Evolutionary conservation across 2,797 vertebrate genomes (phyloP).

Genomic region (Smutsia gigantea): DNA sequence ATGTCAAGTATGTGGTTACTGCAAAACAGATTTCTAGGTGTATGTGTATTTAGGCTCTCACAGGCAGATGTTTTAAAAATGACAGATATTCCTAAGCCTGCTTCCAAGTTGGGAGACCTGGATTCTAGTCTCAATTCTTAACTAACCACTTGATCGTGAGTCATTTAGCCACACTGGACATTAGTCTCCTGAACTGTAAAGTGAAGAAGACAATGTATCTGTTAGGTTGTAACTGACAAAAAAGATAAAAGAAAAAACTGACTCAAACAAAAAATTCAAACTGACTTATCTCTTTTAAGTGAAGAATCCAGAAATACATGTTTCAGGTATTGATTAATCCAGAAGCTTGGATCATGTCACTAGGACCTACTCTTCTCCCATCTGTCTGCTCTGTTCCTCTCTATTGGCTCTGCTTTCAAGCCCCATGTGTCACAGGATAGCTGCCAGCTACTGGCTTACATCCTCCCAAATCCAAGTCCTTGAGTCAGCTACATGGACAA

Average conservation of each 20-base stretch:
- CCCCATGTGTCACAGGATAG: not conserved
- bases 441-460: not conserved
- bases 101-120: not conserved
- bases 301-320: not conserved
- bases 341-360: not conserved
- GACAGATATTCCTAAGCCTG: not conserved
- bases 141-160: not conserved
- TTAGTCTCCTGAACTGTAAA: not conserved
- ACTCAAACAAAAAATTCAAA: not conserved
- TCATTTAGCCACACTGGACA: not conserved
- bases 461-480: constrained; percentile 3
- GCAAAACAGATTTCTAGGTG: not conserved
- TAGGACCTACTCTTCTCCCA: not conserved
- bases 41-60: not conserved
- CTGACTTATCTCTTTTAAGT: not conserved
- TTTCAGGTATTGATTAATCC: not conserved
- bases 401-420: not conserved
- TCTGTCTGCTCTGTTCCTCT: not conserved
- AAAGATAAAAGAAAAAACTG: not conserved
- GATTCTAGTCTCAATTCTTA: not conserved
- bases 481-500: not conserved
- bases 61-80: not conserved
- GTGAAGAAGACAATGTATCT: not conserved
- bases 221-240: not conserved
- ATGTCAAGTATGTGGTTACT: not conserved